phyloP scores from a whole-genome alignment of 1,140 invertebrate species.

The Neodiprion lecontei region DNA sequence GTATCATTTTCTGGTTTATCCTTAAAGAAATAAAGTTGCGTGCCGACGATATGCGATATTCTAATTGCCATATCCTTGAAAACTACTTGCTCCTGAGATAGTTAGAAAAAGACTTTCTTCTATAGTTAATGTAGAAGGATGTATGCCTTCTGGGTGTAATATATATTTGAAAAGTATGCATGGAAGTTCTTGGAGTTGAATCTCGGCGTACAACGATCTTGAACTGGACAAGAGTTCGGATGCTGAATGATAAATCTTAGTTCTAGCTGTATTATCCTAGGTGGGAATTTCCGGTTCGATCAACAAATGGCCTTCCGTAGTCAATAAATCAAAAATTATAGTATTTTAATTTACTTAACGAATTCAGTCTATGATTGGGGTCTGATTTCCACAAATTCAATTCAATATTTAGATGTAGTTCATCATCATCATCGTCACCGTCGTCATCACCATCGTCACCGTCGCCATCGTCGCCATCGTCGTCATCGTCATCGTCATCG shows the following conservation, averaged over 20 bases:
- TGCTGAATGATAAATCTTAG: background rate
- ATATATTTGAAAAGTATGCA: background rate
- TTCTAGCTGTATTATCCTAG: background rate
- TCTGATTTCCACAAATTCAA: background rate
- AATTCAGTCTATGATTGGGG: conserved; percentile 1
- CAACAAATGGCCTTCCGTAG: background rate
- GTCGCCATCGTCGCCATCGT: no score
- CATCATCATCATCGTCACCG: background rate
- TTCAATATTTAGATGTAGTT: background rate
- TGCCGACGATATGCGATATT: background rate
- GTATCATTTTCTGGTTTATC: background rate
- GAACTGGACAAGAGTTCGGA: background rate
- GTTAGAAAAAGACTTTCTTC: background rate
- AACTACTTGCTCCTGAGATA: background rate
- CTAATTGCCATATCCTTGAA: background rate
- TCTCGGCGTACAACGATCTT: background rate
- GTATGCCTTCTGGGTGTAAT: background rate
- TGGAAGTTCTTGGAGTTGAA: background rate
- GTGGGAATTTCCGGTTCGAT: background rate
- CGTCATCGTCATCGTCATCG: background rate
- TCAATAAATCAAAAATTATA: background rate
- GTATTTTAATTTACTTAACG: conserved; percentile 1
- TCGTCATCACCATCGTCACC: background rate
- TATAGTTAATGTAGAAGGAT: background rate
- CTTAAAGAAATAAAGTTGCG: background rate